These are phyloP conservation scores for Aurelia aurita DNA, from an alignment of 30 jellyfish, hydroid and myxozoan genomes.

Conservation along the genomic window DNA sequence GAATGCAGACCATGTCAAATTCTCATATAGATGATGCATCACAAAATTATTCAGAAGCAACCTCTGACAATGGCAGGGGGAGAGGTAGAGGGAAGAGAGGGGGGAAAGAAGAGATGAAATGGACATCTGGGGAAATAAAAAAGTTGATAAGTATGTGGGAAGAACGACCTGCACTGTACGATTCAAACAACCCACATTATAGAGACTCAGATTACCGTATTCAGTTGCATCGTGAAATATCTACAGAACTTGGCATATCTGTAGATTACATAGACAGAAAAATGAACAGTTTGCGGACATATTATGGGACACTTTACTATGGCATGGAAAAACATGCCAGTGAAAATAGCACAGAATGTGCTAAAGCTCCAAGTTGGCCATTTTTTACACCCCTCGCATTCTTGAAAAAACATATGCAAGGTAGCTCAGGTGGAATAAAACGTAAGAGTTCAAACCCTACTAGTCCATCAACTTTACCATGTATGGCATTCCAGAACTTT, in stretches of 20 bases:
- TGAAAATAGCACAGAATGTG: not conserved
- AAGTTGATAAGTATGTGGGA: not conserved
- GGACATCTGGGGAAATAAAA: not conserved
- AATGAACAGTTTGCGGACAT: conserved; percentile 8
- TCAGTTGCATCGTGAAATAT: not conserved
- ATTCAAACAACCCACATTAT: not conserved
- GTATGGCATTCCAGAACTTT: too few species aligned
- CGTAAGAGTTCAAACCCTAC: not conserved
- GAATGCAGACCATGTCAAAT: too few species aligned
- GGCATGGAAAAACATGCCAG: not conserved
- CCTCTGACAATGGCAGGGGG: not conserved
- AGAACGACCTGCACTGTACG: not conserved
- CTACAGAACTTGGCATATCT: not conserved
- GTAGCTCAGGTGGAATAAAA: not conserved
- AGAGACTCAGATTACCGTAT: conserved; percentile 1
- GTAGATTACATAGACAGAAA: conserved; percentile 3
- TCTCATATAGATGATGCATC: too few species aligned
- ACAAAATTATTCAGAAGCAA: not conserved
- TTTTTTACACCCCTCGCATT: not conserved
- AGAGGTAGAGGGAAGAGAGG: not conserved
- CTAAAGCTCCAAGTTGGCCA: conserved; percentile 1
- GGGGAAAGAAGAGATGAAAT: not conserved
- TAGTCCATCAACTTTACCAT: too few species aligned
- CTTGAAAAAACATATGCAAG: not conserved
- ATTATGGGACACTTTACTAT: not conserved